Evolutionary conservation across 1,140 invertebrate genomes (phyloP).

Genomic region (Diorhabda carinulata): DNA sequence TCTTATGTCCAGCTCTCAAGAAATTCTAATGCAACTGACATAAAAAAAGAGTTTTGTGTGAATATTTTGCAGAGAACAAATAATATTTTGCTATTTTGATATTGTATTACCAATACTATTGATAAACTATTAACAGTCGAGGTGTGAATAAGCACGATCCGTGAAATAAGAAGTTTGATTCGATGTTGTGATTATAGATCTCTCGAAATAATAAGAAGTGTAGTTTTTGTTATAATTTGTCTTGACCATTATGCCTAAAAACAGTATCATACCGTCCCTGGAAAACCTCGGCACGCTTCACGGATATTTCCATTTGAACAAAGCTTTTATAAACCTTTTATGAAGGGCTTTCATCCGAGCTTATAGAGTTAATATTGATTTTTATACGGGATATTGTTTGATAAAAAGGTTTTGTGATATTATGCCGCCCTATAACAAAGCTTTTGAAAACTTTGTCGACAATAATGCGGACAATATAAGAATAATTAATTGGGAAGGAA

Average conservation of each 20-base stretch:
- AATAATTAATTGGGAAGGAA: slow-evolving; percentile 19
- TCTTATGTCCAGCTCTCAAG: no score
- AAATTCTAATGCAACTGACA: no score
- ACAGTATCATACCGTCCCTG: neutral
- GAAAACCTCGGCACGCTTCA: slow-evolving; percentile 20
- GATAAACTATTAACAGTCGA: no score
- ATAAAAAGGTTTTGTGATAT: slow-evolving; percentile 21
- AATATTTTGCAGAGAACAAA: no score
- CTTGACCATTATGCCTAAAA: neutral
- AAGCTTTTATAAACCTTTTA: slow-evolving; percentile 25
- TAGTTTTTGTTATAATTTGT: no score
- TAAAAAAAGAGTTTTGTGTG: no score
- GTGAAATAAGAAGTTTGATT: no score
- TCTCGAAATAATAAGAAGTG: no score
- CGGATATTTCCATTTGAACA: slow-evolving; percentile 21
- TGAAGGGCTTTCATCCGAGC: slow-evolving; percentile 16
- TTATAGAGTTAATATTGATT: slow-evolving; percentile 25
- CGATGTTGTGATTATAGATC: no score
- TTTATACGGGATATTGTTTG: slow-evolving; percentile 20
- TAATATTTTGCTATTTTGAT: no score
- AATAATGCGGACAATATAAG: slow-evolving; percentile 12
- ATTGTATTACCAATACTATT: no score
- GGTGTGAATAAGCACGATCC: no score
- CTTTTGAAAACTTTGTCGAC: slow-evolving; percentile 20
- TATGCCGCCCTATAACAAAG: slow-evolving; percentile 4